Conservation (phyloP, 2,113 vertebrate species). For the Pteruthius melanotis region DNA sequence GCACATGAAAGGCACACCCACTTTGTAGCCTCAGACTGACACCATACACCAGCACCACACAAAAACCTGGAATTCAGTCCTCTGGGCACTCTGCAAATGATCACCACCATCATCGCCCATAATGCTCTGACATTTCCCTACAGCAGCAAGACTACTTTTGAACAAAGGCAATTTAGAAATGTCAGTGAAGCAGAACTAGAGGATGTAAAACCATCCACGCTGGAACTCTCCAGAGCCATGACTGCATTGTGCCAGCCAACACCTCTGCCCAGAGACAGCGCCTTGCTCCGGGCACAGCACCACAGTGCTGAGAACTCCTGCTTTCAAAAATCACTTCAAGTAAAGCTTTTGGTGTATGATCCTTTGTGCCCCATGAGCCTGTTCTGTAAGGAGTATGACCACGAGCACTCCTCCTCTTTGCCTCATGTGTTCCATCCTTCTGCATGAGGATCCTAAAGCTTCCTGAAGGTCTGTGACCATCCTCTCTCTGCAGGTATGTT, state of each 20-base stretch:
- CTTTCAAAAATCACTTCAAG: not conserved
- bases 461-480: not conserved
- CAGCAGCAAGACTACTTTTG: not conserved
- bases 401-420: not conserved
- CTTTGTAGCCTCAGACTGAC: not conserved
- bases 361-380: not conserved
- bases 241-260: not conserved
- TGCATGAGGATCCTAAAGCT: not conserved
- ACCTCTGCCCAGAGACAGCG: not conserved
- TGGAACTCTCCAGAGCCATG: not conserved
- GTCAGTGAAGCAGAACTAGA: not conserved
- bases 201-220: not conserved
- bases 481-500: not conserved
- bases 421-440: not conserved
- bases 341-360: not conserved
- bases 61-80: not conserved
- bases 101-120: not conserved
- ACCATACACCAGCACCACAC: not conserved
- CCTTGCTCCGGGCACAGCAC: not conserved
- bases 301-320: not conserved
- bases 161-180: not conserved
- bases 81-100: not conserved
- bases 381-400: not conserved
- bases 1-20: not conserved
- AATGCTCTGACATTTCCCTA: not conserved